These are phyloP conservation scores for Archivesica marissinica DNA, from an alignment of 1,140 invertebrate genomes.

Conservation along the genomic window DNA sequence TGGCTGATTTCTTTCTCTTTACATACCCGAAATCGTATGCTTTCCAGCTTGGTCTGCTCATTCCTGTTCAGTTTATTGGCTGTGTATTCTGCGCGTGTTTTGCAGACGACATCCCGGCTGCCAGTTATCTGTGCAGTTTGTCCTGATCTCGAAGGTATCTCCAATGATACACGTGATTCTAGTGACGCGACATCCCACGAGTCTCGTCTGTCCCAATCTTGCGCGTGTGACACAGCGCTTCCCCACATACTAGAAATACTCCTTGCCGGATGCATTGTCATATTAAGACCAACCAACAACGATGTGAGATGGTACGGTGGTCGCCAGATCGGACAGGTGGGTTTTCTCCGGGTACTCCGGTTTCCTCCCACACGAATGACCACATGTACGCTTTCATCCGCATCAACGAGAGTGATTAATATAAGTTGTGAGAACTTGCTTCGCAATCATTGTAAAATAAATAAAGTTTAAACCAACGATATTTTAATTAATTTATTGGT, in stretches of 20 bases:
- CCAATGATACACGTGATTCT: constrained; percentile 24
- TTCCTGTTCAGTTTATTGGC: constrained; percentile 58
- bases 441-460: no score
- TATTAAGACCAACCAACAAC: neutral
- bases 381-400: no score
- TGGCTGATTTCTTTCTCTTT: constrained; percentile 51
- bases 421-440: neutral
- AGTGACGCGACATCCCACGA: neutral
- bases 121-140: constrained; percentile 16
- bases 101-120: constrained; percentile 51
- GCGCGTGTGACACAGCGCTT: constrained; percentile 9
- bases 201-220: neutral
- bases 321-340: no score
- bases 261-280: neutral
- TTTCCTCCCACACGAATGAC: no score
- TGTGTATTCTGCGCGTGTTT: constrained; percentile 46
- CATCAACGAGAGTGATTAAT: neutral
- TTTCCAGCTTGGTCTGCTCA: constrained; percentile 44
- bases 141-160: constrained; percentile 12
- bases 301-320: no score
- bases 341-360: no score
- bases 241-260: constrained; percentile 44
- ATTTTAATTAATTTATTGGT: neutral
- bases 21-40: neutral
- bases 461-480: no score